These are phyloP conservation scores for Phoxinus phoxinus DNA, from an alignment of 2,113 vertebrate species.

Conservation along the genomic window DNA sequence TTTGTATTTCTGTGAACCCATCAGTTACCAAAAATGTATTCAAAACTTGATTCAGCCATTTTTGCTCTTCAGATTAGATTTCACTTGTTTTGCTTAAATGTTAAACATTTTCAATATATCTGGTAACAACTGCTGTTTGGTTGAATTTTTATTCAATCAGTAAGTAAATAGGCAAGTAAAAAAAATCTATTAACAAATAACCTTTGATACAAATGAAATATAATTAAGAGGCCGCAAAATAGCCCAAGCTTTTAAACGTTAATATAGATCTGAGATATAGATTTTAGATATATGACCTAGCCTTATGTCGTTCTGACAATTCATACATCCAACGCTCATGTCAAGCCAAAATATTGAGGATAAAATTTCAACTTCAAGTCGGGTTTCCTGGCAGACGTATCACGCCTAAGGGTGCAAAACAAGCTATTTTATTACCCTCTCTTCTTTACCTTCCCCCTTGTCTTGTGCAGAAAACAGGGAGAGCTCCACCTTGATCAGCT, in stretches of 20 bases:
- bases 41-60: background rate
- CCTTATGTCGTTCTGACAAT: background rate
- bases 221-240: background rate
- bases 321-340: background rate
- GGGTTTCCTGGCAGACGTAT: conserved; percentile 5
- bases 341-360: background rate
- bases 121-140: background rate
- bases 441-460: background rate
- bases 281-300: background rate
- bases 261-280: background rate
- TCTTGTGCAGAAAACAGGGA: conserved; percentile 34
- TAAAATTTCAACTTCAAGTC: background rate
- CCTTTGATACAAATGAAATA: background rate
- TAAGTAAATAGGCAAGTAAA: background rate
- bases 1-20: background rate
- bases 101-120: too few relatives aligned
- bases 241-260: background rate
- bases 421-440: conserved; percentile 51
- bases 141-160: background rate
- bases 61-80: background rate
- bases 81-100: background rate
- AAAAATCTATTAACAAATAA: background rate
- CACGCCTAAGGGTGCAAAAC: background rate
- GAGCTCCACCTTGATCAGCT: conserved; percentile 72
- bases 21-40: background rate